Evolutionary conservation across 2,888 invertebrate species (phyloP).

Genomic region (Terebella lapidaria): DNA sequence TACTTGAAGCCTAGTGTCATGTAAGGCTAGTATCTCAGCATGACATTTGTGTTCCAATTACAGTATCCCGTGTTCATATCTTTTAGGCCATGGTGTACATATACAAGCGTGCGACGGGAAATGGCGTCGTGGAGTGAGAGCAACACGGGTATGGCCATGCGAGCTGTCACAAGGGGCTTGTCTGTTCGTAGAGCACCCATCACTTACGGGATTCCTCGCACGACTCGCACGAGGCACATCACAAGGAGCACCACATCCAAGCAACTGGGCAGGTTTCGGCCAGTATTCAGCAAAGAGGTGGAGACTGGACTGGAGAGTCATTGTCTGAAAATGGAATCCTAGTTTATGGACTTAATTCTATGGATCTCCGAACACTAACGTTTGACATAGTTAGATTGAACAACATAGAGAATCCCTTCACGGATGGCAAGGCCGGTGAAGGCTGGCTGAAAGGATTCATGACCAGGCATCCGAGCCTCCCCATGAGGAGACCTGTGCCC

Average conservation of each 20-base stretch:
- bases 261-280: not conserved
- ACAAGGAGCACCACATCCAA: not conserved
- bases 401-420: not conserved
- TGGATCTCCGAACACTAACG: not conserved
- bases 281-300: not conserved
- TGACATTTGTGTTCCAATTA: too few relatives aligned
- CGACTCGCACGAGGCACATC: not conserved
- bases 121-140: not conserved
- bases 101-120: too few relatives aligned
- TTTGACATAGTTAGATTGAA: not conserved
- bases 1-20: too few relatives aligned
- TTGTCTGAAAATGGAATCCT: not conserved
- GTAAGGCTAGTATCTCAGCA: too few relatives aligned
- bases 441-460: not conserved
- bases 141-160: not conserved
- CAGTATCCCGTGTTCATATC: too few relatives aligned
- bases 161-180: not conserved
- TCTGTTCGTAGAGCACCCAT: not conserved
- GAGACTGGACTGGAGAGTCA: not conserved
- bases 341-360: not conserved
- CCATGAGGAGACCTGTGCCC: not conserved
- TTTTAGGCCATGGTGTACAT: too few relatives aligned
- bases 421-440: not conserved
- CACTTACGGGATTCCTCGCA: not conserved
- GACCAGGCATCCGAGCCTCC: not conserved